Conservation (phyloP, 2,113 vertebrate species). For the Pontoporia blainvillei region DNA sequence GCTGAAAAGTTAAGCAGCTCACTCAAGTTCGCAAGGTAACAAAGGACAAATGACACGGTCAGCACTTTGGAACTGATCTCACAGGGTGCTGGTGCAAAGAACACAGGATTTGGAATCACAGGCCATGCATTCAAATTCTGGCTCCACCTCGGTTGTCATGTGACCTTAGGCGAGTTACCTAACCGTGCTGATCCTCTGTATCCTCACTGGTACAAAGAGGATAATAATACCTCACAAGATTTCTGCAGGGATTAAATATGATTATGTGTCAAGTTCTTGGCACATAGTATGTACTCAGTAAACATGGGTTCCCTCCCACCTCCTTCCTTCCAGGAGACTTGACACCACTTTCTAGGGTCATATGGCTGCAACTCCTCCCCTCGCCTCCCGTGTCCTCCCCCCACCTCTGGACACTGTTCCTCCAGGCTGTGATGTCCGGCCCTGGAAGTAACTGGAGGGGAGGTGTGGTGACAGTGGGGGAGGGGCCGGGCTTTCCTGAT, state of each 20-base stretch:
- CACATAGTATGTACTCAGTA: constrained; percentile 31
- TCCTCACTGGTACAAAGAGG: constrained; percentile 48
- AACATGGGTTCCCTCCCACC: not conserved
- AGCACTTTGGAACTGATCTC: not conserved
- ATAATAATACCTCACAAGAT: constrained; percentile 45
- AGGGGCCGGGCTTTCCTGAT: not conserved
- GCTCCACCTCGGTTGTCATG: constrained; percentile 21
- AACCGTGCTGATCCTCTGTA: constrained; percentile 52
- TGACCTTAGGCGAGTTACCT: constrained; percentile 52
- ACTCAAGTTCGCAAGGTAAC: not conserved
- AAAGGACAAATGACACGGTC: not conserved
- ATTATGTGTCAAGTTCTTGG: constrained; percentile 65
- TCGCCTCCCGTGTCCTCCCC: not conserved
- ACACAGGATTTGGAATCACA: not conserved
- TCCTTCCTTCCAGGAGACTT: not conserved
- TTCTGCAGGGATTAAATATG: constrained; percentile 65
- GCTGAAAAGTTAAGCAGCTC: not conserved
- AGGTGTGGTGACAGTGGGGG: not conserved
- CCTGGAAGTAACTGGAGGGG: not conserved
- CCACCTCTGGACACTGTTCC: not conserved
- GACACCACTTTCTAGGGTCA: not conserved
- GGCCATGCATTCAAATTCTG: constrained; percentile 6
- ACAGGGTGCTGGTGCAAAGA: not conserved
- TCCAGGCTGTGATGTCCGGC: not conserved
- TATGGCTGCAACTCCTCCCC: not conserved